Conservation (phyloP, 2,113 vertebrate genomes). For the Chrysochloris asiatica region DNA sequence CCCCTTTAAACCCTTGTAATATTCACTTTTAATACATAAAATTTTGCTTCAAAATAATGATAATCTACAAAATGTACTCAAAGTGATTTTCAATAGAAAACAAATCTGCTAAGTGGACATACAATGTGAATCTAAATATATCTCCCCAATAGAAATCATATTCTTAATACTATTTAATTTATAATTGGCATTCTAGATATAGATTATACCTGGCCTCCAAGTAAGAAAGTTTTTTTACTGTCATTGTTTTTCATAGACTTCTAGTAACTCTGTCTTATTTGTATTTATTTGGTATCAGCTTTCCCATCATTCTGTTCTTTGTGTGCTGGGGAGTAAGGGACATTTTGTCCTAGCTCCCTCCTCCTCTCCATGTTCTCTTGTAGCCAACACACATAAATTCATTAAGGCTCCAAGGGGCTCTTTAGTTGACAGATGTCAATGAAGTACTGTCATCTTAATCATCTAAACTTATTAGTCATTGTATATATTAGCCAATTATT, state of each 20-base stretch:
- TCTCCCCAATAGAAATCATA: not conserved
- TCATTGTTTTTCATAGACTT: conserved; percentile 11
- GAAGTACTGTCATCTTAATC: not conserved
- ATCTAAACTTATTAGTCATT: not conserved
- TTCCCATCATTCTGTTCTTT: not conserved
- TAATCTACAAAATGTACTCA: conserved; percentile 13
- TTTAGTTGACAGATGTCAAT: not conserved
- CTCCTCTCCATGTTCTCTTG: not conserved
- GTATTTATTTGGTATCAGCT: conserved; percentile 1
- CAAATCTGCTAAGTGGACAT: not conserved
- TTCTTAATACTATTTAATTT: conserved; percentile 47
- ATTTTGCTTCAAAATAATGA: conserved; percentile 37
- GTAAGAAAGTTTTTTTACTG: not conserved
- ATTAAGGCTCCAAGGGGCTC: not conserved
- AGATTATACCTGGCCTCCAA: not conserved
- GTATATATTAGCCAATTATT: not conserved
- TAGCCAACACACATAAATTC: not conserved
- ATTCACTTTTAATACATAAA: conserved; percentile 32
- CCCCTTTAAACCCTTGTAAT: too few species aligned
- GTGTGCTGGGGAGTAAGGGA: not conserved
- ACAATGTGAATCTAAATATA: conserved; percentile 8
- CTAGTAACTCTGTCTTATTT: conserved; percentile 16
- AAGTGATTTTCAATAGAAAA: conserved; percentile 27
- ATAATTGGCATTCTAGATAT: conserved; percentile 22
- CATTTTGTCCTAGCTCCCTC: not conserved